phyloP scores from a whole-genome alignment of 1,140 invertebrate species.

The Agrypnia vestita region DNA sequence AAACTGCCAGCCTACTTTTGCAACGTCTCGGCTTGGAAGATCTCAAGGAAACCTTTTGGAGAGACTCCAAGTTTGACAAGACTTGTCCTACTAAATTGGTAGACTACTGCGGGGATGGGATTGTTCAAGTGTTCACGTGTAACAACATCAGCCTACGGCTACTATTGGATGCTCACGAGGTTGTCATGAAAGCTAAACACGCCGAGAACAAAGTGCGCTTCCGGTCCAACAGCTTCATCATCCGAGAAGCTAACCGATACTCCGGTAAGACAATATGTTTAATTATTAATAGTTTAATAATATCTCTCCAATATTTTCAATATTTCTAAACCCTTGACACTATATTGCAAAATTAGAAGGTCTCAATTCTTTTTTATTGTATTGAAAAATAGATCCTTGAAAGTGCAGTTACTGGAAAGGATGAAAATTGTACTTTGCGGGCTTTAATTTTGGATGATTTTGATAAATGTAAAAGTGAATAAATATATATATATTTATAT shows the following conservation, averaged over 20 bases:
- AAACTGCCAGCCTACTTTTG: slow-evolving; percentile 70
- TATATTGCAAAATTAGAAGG: too few species aligned
- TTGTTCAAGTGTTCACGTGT: slow-evolving; percentile 73
- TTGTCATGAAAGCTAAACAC: slow-evolving; percentile 71
- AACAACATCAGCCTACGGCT: slow-evolving; percentile 73
- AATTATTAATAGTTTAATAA: too few species aligned
- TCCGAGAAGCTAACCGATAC: slow-evolving; percentile 72
- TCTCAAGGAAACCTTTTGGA: slow-evolving; percentile 72
- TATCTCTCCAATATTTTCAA: too few species aligned
- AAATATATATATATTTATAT: too few species aligned
- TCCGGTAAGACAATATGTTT: slow-evolving; percentile 65
- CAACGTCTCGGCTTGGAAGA: slow-evolving; percentile 69
- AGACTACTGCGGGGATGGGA: slow-evolving; percentile 72
- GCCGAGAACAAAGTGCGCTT: slow-evolving; percentile 70
- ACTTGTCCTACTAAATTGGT: slow-evolving; percentile 71
- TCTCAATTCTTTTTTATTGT: too few species aligned
- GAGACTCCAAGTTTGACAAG: slow-evolving; percentile 72
- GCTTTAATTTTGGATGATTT: too few species aligned
- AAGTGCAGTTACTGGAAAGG: too few species aligned
- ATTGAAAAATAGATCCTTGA: too few species aligned
- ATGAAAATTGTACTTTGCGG: too few species aligned
- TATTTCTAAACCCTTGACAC: too few species aligned
- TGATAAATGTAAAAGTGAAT: too few species aligned
- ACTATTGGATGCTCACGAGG: slow-evolving; percentile 75
- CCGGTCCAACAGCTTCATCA: slow-evolving; percentile 73